Evolutionary conservation across 2,888 invertebrate species (phyloP).

Genomic region (Drosophila meridiana): DNA sequence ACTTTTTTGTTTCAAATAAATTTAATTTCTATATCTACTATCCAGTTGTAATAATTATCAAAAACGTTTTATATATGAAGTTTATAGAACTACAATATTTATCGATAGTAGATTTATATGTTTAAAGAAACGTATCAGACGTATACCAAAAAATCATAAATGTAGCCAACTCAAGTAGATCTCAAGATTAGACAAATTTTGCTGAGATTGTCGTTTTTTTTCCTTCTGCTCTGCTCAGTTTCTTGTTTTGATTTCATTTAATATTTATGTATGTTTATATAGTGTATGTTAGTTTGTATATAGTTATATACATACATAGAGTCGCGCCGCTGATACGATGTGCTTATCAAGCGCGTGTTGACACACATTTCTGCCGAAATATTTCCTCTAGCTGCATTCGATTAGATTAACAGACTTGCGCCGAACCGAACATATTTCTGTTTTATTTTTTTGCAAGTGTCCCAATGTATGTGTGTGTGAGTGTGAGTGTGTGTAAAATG

Average conservation of each 20-base stretch:
- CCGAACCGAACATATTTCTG: background rate
- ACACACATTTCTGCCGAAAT: slow-evolving; percentile 48
- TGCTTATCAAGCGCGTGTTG: slow-evolving; percentile 43
- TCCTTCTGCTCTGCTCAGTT: background rate
- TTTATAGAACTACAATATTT: background rate
- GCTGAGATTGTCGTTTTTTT: background rate
- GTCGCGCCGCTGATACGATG: slow-evolving; percentile 18
- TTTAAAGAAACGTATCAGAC: background rate
- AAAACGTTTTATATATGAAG: background rate
- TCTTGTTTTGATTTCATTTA: slow-evolving; percentile 10
- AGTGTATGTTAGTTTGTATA: background rate
- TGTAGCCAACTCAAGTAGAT: background rate
- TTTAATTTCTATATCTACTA: background rate
- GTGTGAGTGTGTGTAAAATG: background rate
- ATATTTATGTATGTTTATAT: background rate
- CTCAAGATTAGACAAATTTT: slow-evolving; percentile 1
- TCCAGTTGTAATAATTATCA: background rate
- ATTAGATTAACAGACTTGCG: slow-evolving; percentile 45
- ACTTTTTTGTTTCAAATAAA: too few species aligned
- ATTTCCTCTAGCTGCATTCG: slow-evolving; percentile 45
- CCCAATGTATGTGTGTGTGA: background rate
- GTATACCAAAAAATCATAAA: background rate
- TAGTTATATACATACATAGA: too few species aligned
- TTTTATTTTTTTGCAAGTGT: slow-evolving; percentile 10
- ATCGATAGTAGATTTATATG: background rate